Base-by-base conservation (phyloP, 2,797 vertebrate species). In the Borostomias antarcticus region DNA sequence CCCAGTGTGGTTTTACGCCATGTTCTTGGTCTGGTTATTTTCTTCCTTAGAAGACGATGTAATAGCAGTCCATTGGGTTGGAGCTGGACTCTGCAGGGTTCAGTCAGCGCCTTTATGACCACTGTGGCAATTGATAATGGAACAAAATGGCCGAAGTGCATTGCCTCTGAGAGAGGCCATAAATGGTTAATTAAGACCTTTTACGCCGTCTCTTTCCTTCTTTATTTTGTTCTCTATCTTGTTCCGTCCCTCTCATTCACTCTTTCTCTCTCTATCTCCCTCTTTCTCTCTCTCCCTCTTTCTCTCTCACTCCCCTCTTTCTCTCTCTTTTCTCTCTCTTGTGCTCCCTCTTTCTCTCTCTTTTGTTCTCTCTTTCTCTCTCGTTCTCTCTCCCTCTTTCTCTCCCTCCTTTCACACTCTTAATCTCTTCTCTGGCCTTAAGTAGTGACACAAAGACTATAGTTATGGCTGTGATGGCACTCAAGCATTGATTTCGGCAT, bases 141-240 rank as follows among this genome's bases (percentile, higher is more conserved):
- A 51, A 50, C 5, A 28, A 72, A 69, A 78, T 79, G 66, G 70
- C 64, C 43, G 79, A 83, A 77, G 61, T 57, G 15, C 70, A 58
- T 78, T 79, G 50, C 69, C 71, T 75, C 65, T 66, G 75, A 53
- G 62, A 69, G 70, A 64, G 69, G 68, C 66, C 69, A 78, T 74
- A 82, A 82, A 83, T 66, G 72, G 72, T 80, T 79, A 80, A 85
- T 84, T 81, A 82, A 72, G 74, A 60, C 72, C 62, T 80, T 72
- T 75, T 78, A 81, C 64, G 68, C 48, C 13, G 37, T 50, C 40
- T 62, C 68, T 60, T 56, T n/a, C n/a, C 10, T 17, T n/a, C 29
- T 6, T n/a, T 19, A 8, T 50, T 53, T n/a, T 40, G 37, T 13
- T 56, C 25, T 32, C 30, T 37, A n/a, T n/a, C 23, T 15, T 21